Percentiles rank a stretch among this genome's conserved stretches.
Evolutionary conservation across 2,113 vertebrate species (phyloP).

Genomic region (Manacus vitellinus): DNA sequence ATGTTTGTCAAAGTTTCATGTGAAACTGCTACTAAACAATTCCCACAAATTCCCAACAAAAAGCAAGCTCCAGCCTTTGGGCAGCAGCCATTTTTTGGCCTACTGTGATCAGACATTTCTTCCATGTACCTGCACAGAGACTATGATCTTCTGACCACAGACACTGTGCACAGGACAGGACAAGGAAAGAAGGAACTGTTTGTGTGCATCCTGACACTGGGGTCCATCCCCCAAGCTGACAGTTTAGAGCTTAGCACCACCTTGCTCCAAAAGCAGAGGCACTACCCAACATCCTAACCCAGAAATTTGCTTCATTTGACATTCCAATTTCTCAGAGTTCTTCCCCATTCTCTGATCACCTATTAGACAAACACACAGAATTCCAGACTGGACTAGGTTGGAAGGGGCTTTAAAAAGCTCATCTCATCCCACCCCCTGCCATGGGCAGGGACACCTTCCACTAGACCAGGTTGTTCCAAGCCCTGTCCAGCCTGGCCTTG

Average conservation of each 20-base stretch:
- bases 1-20: not conserved
- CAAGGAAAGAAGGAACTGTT: not conserved
- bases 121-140: not conserved
- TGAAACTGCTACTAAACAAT: not conserved
- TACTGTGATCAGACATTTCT: not conserved
- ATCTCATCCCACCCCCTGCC: fast-evolving
- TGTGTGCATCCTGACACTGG: not conserved
- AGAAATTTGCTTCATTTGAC: not conserved
- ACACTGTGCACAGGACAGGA: not conserved
- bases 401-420: not conserved
- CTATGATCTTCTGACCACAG: not conserved
- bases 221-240: not conserved
- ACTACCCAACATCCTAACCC: not conserved
- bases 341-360: not conserved
- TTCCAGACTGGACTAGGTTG: not conserved
- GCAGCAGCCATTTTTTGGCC: not conserved
- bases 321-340: not conserved
- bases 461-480: not conserved
- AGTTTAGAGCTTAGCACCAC: not conserved
- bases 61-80: not conserved
- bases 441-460: not conserved
- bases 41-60: not conserved
- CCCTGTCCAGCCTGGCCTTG: not conserved
- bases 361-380: not conserved
- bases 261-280: not conserved